Base-by-base conservation (phyloP, 2,113 vertebrate species). In the Prinia subflava region DNA sequence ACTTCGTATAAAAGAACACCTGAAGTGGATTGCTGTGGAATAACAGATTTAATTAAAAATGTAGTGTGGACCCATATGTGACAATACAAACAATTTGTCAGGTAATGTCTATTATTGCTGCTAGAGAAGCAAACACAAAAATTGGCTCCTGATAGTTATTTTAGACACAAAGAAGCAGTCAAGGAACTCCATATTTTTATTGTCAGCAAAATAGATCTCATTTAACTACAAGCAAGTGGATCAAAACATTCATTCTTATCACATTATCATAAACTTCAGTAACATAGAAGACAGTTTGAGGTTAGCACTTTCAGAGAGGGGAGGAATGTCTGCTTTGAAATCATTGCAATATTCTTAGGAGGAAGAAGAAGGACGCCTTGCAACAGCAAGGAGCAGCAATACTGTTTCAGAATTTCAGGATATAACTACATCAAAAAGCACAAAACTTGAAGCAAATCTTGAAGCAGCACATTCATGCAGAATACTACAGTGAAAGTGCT, bases 181-280 rank as follows among this genome's bases (percentile, higher is more conserved):
- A 79, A 49, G 8, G 37, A 35, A 39, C 28, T 70, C 13, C 31
- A 27, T 17, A 37, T 28, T 69, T 96, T 97, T 95, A 95, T 94
- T 96, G 59, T 92, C 62, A 92, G 73, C 35, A 92, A 87, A 95
- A 90, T 49, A 78, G 4, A 60, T 87, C 31, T 84, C 44, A 53
- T 87, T 92, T 84, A 53, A 49, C 67, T 75, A 87, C n/a, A 92
- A 71, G 74, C 17, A 92, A 83, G 39, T 68, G 42, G 41, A 92
- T 95, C 62, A 92, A 92, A 92, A 75, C 23, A 78, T 73, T 87
- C 9, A 84, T 86, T 91, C 33, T 87, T 63, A 60, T 87, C 62
- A 84, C 25, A 81, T 83, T 82, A 82, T 46, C 71, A 90, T 52
- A 52, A 92, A 95, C 28, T 93, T 83, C 67, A 57, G 15, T 74